Evolutionary conservation across 2,113 vertebrate genomes (phyloP).

Genomic region (Aptenodytes patagonicus): DNA sequence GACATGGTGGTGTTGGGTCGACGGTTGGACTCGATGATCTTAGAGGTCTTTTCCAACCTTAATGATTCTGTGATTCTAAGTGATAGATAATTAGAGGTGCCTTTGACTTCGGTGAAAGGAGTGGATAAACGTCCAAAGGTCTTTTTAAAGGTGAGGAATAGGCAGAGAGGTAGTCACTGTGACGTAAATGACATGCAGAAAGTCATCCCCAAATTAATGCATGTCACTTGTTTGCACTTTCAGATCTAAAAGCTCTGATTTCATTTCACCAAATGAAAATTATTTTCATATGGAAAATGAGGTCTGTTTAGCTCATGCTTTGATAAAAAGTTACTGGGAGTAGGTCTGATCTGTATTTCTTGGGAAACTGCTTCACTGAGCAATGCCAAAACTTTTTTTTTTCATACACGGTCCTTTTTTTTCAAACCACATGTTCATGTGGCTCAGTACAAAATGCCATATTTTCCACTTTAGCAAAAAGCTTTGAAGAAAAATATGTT

Average conservation of each 20-base stretch:
- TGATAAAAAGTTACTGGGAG: neutral
- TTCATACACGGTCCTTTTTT: neutral
- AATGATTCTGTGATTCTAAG: too few relatives aligned
- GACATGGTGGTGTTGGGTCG: too few relatives aligned
- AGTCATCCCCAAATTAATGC: neutral
- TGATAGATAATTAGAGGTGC: neutral
- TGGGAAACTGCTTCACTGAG: slow-evolving; percentile 2
- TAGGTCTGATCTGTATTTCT: neutral
- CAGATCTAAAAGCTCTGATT: neutral
- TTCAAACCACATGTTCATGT: neutral
- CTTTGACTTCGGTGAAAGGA: neutral
- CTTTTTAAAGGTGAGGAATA: neutral
- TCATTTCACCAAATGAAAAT: neutral
- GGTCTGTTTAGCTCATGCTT: neutral
- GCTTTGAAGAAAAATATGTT: neutral
- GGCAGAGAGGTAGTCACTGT: neutral
- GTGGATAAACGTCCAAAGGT: neutral
- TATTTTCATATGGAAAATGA: neutral
- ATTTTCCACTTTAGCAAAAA: slow-evolving; percentile 32
- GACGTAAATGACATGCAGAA: neutral
- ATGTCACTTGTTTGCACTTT: neutral
- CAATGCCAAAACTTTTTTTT: neutral
- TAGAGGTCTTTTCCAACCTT: too few relatives aligned
- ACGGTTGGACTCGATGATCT: too few relatives aligned
- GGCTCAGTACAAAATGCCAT: neutral